Base-by-base conservation (phyloP, 2,113 vertebrate genomes). In the Chroicocephalus ridibundus region DNA sequence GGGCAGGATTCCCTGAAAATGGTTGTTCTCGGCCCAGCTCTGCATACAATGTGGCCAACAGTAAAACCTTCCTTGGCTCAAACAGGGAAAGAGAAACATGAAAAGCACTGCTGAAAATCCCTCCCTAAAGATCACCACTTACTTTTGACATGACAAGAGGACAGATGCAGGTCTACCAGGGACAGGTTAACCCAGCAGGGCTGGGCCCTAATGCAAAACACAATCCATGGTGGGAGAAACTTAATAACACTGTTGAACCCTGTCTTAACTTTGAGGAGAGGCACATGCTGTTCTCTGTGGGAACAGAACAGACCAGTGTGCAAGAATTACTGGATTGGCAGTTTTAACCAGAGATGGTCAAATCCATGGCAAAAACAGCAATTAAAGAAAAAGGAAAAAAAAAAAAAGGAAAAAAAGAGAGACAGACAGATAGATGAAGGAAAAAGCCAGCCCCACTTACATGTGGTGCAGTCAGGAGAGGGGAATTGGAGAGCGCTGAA, bases 391-490 rank as follows among this genome's bases (percentile, higher is more conserved):
- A 5, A 42, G 13, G 9, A 8, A 21, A 29, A 6, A 26, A 1
- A 8, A 26, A 25, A 5, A 9, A 5, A 15, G 11, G 11, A 20
- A 7, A 20, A 13, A 8, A 4, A 57, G 9, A 27, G 1, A 36
- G 5, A 22, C 1, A 64, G 26, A 52, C 1, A 68, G 66, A 38
- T 1, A 49, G 60, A 80, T 13, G 57, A 31, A 76, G 47, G 25
- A 64, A 72, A 80, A 62, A 75, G 17, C 2, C 29, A 46, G 8
- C 10, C 13, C 47, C 83, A 97, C 98, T 98, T 95, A 99, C 99
- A 5, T 99, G 99, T 7, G 99, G 98, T 3, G 99, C 99, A 1
- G 99, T 99, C 96, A 99, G 99, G 86, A 99, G 99, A 22, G 99
- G 99, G 6, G 99, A 99, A 96, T 98, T 99, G 93, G 99, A 99